Base-by-base conservation (phyloP, 2,888 invertebrate species). In the Hofmannophila pseudospretella region DNA sequence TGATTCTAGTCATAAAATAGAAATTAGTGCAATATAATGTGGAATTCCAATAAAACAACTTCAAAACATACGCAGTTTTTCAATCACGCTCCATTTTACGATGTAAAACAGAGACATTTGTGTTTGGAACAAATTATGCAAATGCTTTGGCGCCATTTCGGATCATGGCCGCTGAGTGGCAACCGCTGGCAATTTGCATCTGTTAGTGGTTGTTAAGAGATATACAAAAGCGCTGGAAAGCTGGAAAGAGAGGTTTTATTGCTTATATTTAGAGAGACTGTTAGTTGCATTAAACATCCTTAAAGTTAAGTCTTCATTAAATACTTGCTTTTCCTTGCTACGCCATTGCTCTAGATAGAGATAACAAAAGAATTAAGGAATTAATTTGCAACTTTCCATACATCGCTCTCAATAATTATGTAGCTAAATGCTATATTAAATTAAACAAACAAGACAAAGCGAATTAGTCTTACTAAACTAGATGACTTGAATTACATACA, bases 141-240 rank as follows among this genome's bases (percentile, higher is more conserved):
- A 78, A 84, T 78, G 49, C 59, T 11, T 67, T 67, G 73, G 73
- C 67, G 79, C 75, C 81, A 78, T 82, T 82, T 80, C 62, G 70
- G 73, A 75, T 73, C 80, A 77, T 65, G 64, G 71, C 70, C 67
- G 72, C 68, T 77, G 80, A 78, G 80, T 16, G 30, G 11, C 38
- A 33, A 34, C 38, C 72, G 80, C 62, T 70, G 67, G 52, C 78
- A 78, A 84, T 85, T 84, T 84, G 72, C 84, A 84, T 84, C 78
- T 72, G 62, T 80, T 77, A 79, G 67, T 49, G 52, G 68, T 79
- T 73, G 77, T 76, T 80, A 78, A 71, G 69, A 62, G 48, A 44
- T 45, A 40, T 40, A 61, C 27, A 27, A 52, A 67, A 68, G 60
- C 27, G 67, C 65, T 72, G 49, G 43, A 64, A 61, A 65, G 66